Evolutionary conservation across 2,888 invertebrate species (phyloP).

Genomic region (Brachyptera risi): DNA sequence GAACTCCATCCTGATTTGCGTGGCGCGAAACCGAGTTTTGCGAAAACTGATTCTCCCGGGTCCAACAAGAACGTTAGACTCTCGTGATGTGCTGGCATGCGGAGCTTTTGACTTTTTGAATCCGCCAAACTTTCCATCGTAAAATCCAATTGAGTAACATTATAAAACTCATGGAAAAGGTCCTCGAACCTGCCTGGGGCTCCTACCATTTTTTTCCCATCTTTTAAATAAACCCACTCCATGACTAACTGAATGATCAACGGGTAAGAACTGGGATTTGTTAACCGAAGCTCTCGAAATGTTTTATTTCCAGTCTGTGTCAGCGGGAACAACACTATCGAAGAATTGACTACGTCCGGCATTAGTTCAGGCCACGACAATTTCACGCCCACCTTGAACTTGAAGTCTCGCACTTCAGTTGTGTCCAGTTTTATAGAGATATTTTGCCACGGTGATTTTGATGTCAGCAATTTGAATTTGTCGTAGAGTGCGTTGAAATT

Average conservation of each 20-base stretch:
- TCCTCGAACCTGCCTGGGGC: constrained; percentile 2
- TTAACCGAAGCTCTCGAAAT: constrained; percentile 59
- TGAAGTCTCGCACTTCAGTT: constrained; percentile 53
- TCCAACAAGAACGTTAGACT: constrained; percentile 55
- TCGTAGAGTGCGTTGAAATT: constrained; percentile 59
- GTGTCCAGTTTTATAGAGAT: constrained; percentile 73
- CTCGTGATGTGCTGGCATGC: constrained; percentile 45
- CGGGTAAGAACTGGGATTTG: constrained; percentile 67
- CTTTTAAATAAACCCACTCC: constrained; percentile 54
- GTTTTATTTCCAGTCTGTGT: constrained; percentile 69
- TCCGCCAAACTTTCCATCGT: neutral
- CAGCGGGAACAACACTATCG: constrained; percentile 59
- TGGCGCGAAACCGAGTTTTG: constrained; percentile 51
- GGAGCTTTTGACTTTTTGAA: constrained; percentile 20
- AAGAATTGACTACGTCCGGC: constrained; percentile 42
- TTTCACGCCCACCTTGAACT: constrained; percentile 58
- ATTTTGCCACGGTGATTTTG: constrained; percentile 56
- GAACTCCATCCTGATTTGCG: constrained; percentile 46
- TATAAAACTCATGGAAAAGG: constrained; percentile 1
- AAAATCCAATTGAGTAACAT: neutral
- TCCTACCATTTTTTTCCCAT: constrained; percentile 13
- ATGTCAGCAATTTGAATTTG: constrained; percentile 53
- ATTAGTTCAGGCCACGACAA: constrained; percentile 63
- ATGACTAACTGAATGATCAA: constrained; percentile 71
- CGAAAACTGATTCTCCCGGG: constrained; percentile 53